Base-by-base conservation (phyloP, 23 tunicate genomes). In the Trididemnum miniatum region DNA sequence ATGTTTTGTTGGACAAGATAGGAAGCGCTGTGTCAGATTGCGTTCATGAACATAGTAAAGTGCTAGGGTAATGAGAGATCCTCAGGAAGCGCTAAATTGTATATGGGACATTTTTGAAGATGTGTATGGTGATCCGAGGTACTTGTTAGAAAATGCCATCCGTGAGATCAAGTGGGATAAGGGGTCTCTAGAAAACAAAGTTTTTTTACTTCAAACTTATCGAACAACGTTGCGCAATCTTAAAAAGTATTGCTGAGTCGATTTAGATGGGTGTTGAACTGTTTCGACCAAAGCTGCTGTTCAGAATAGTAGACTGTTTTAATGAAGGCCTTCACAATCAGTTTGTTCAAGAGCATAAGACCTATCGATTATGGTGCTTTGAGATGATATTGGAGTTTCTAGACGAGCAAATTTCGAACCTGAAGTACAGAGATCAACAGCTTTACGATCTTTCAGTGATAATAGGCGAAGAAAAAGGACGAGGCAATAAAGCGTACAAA, bases 71-170 rank as follows among this genome's bases (percentile, higher is more conserved):
- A 62, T 62, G 20, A 23, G 30, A 22, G 25, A 62, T 22, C 69
- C 69, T 9, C 27, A 26, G 22, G 29, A 62, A 4, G 69, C 69
- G 5, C 69, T 62, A 24, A 24, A 62, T 15, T 4, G 69, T 4
- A 62, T 62, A 20, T 62, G 69, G 69, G 69, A 62, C 15, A 62
- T 62, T 22, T 22, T 62, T 22, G 69, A 62, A 62, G 69, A 62
- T 62, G 5, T n/a, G 4, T 62, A 62, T 62, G 69, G 69, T 24
- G 69, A 62, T 26, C 69, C 69, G 5, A 20, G 69, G 30, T 5
- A 22, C 25, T 24, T 62, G 25, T 24, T 62, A 22, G 69, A 62
- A 15, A 26, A 62, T 24, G 69, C 69, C 25, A 62, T 62, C 27
- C 69, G 69, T 4, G 69, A 62, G 4, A 22, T 62, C 20, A 62